Evolutionary conservation across 2,888 invertebrate species (phyloP).

Genomic region (Autographa pulchrina): DNA sequence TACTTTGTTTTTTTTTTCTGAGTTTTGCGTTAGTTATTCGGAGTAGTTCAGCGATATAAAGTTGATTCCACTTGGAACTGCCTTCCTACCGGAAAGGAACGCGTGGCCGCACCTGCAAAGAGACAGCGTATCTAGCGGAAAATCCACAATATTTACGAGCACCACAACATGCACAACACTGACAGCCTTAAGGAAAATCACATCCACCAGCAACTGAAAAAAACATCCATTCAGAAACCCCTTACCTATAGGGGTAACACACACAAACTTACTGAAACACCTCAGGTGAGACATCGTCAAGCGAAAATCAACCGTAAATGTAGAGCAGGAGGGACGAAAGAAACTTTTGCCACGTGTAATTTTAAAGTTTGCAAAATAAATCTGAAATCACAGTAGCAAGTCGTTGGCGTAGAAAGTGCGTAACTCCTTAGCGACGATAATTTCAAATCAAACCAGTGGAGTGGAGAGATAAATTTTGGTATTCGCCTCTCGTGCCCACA

Average conservation of each 20-base stretch:
- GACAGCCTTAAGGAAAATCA: slow-evolving; percentile 73
- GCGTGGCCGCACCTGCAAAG: slow-evolving; percentile 51
- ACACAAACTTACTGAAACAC: slow-evolving; percentile 51
- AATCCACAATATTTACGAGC: slow-evolving; percentile 68
- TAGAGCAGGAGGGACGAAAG: neutral
- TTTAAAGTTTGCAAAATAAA: slow-evolving; percentile 72
- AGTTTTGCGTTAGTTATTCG: slow-evolving; percentile 15
- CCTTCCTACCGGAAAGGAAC: slow-evolving; percentile 44
- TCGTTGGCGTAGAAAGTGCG: slow-evolving; percentile 79
- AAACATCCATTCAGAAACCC: slow-evolving; percentile 69
- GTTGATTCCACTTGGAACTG: slow-evolving; percentile 36
- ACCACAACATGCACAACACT: slow-evolving; percentile 70
- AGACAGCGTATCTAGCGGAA: slow-evolving; percentile 55
- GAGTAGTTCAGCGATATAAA: slow-evolving; percentile 42
- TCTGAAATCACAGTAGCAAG: slow-evolving; percentile 77
- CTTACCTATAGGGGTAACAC: slow-evolving; percentile 72
- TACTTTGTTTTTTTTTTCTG: neutral
- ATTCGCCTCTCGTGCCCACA: slow-evolving; percentile 65
- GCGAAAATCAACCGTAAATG: slow-evolving; percentile 36
- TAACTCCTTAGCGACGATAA: slow-evolving; percentile 82
- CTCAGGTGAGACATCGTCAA: slow-evolving; percentile 21
- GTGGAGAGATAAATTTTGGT: slow-evolving; percentile 78
- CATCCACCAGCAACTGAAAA: slow-evolving; percentile 62
- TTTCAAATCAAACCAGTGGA: slow-evolving; percentile 78
- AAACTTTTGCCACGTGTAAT: slow-evolving; percentile 28